phyloP scores from a whole-genome alignment of 2,797 vertebrate genomes.

The Morelia viridis region DNA sequence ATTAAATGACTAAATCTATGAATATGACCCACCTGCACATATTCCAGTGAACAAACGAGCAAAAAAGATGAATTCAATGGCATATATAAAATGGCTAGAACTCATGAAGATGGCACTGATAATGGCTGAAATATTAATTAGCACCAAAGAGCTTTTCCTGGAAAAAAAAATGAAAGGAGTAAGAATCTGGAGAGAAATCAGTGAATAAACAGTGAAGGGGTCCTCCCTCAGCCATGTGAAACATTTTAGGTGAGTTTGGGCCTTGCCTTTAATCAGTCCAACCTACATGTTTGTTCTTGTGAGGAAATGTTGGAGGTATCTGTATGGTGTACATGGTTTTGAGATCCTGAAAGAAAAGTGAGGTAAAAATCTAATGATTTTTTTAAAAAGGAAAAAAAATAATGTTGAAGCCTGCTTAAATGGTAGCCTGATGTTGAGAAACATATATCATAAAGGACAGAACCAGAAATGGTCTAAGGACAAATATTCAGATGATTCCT shows the following conservation, averaged over 20 bases:
- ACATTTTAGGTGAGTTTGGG: background rate
- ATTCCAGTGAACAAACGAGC: background rate
- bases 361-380: background rate
- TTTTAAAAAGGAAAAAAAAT: background rate
- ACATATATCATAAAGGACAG: background rate
- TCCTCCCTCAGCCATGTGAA: background rate
- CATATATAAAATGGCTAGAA: background rate
- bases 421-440: background rate
- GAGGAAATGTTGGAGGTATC: background rate
- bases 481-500: too few species aligned
- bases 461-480: background rate
- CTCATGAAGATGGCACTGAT: background rate
- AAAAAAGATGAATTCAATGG: background rate
- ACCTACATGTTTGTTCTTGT: background rate
- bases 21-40: background rate
- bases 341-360: background rate
- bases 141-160: background rate
- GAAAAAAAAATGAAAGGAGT: background rate
- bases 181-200: background rate
- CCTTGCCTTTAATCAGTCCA: background rate
- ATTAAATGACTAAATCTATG: background rate
- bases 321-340: background rate
- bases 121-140: background rate
- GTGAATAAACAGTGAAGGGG: background rate
- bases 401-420: background rate